Evolutionary conservation across 2,888 invertebrate species (phyloP).

Genomic region (Calliopum simillimum): DNA sequence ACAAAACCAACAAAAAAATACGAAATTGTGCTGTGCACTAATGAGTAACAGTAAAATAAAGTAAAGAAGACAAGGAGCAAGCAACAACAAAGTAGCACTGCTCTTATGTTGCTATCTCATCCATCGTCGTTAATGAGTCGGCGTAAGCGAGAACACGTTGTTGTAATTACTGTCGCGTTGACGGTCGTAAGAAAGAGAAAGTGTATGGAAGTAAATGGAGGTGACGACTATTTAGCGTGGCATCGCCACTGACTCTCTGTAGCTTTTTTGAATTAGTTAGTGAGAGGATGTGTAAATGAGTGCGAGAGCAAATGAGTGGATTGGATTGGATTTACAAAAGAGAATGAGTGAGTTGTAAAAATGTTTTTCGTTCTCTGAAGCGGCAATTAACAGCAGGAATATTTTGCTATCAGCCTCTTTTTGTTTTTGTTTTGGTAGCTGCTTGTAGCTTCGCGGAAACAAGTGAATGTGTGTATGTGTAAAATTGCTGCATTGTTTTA

Average conservation of each 20-base stretch:
- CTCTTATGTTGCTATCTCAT: conserved; percentile 4
- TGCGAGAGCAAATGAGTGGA: conserved; percentile 6
- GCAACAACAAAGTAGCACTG: conserved; percentile 6
- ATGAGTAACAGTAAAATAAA: conserved; percentile 28
- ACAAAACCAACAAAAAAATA: no score
- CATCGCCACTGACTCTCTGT: background rate
- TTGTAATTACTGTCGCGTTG: conserved; percentile 20
- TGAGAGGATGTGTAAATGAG: background rate
- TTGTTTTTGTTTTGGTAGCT: background rate
- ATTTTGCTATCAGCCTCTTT: background rate
- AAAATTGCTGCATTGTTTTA: no score
- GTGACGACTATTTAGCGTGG: background rate
- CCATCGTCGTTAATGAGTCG: conserved; percentile 17
- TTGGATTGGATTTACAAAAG: background rate
- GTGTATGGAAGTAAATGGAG: background rate
- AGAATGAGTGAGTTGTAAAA: background rate
- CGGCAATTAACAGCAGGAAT: background rate
- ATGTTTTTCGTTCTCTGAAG: background rate
- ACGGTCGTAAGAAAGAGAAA: conserved; percentile 11
- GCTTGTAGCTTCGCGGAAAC: background rate
- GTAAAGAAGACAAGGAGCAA: conserved; percentile 1
- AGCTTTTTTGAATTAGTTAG: no score
- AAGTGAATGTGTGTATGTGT: no score
- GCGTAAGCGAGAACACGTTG: conserved; percentile 20
- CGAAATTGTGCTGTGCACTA: conserved; percentile 11